Percentiles rank a stretch among this genome's conserved stretches.
Conservation (phyloP, 2,888 invertebrate species). For the Diloba caeruleocephala region DNA sequence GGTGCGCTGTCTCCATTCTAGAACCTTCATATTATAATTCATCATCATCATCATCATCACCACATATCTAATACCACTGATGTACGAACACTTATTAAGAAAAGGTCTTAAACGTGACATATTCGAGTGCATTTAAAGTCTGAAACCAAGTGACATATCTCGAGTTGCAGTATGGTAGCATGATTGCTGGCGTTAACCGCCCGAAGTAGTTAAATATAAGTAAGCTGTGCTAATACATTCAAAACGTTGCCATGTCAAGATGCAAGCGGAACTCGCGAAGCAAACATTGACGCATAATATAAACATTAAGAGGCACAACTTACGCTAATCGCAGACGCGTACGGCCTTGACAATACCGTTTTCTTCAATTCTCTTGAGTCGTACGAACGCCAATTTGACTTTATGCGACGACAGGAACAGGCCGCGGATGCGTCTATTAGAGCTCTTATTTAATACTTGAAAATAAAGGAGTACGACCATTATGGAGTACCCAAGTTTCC, state of each 20-base stretch:
- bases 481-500: constrained; percentile 65
- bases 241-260: constrained; percentile 27
- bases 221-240: neutral
- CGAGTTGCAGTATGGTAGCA: no score
- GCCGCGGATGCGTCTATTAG: constrained; percentile 74
- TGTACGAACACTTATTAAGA: no score
- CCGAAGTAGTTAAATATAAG: no score
- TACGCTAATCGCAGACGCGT: constrained; percentile 33
- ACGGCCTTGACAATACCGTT: constrained; percentile 52
- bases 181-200: no score
- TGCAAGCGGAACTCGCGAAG: constrained; percentile 44
- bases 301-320: constrained; percentile 42
- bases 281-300: constrained; percentile 49
- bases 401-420: constrained; percentile 72
- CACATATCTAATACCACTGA: no score
- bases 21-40: no score
- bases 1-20: no score
- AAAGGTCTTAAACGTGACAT: no score
- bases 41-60: no score
- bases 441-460: constrained; percentile 77
- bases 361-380: constrained; percentile 56
- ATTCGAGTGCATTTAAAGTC: no score
- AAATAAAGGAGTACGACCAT: constrained; percentile 70
- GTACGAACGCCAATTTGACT: constrained; percentile 54
- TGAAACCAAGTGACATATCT: no score